Evolutionary conservation across 2,888 invertebrate genomes (phyloP).

Genomic region (Linyphia triangularis): DNA sequence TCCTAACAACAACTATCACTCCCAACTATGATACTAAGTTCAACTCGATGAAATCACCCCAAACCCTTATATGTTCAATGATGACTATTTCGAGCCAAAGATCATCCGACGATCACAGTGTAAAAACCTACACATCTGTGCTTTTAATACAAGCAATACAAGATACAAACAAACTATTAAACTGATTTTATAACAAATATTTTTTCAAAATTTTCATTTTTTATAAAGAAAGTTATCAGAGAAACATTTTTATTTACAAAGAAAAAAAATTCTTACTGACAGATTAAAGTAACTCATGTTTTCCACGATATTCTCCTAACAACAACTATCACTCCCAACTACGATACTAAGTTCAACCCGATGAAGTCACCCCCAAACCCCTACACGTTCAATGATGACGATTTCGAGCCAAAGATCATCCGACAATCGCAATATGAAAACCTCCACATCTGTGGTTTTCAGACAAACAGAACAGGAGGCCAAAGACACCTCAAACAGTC

Average conservation of each 20-base stretch:
- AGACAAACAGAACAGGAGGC: not conserved
- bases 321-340: no score
- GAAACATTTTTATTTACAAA: not conserved
- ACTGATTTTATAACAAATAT: no score
- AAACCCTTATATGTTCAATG: not conserved
- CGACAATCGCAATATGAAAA: not conserved
- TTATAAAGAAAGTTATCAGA: not conserved
- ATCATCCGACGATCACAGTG: not conserved
- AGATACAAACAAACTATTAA: no score
- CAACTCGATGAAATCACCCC: no score
- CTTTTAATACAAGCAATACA: not conserved
- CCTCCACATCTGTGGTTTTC: not conserved
- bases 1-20: no score
- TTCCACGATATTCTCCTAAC: no score
- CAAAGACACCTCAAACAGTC: not conserved
- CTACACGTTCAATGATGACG: not conserved
- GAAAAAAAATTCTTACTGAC: not conserved
- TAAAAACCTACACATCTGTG: slow-evolving; percentile 16
- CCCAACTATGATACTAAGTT: no score
- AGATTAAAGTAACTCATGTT: no score
- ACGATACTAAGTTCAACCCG: no score
- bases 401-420: slow-evolving; percentile 3
- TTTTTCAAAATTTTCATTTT: no score
- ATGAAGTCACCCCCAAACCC: not conserved
- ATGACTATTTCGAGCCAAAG: not conserved